These are phyloP conservation scores for Coelogynopora nodosa DNA, from an alignment of 2,888 invertebrate genomes.

Conservation along the genomic window DNA sequence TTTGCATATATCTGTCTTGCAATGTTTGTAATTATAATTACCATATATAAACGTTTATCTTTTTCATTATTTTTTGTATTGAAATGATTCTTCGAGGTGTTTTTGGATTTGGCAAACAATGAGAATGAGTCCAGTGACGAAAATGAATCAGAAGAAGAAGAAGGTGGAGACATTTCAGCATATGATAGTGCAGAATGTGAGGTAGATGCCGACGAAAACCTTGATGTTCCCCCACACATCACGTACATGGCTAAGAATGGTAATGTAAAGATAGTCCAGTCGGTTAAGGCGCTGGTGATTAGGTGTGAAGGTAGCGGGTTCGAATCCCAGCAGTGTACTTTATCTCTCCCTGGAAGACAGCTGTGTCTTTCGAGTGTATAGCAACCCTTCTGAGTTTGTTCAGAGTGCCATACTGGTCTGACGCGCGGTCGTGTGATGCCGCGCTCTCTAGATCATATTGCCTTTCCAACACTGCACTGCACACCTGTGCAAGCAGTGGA, in stretches of 20 bases:
- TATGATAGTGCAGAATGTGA: background rate
- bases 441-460: background rate
- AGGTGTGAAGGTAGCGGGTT: no score
- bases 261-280: background rate
- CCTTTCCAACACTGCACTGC: no score
- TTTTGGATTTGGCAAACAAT: background rate
- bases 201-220: background rate
- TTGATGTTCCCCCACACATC: background rate
- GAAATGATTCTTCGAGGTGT: background rate
- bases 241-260: background rate
- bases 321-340: no score
- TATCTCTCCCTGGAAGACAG: no score
- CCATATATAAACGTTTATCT: conserved; percentile 5
- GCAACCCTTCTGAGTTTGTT: no score
- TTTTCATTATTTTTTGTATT: background rate
- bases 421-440: no score
- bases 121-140: background rate
- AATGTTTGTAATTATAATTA: background rate
- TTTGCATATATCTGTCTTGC: background rate
- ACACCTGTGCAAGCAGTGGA: no score
- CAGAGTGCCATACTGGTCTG: no score
- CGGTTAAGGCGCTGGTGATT: background rate
- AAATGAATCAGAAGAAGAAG: background rate
- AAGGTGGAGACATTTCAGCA: conserved; percentile 10
- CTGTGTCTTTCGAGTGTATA: no score